phyloP scores from a whole-genome alignment of 2,113 vertebrate species.

The Bucco capensis region DNA sequence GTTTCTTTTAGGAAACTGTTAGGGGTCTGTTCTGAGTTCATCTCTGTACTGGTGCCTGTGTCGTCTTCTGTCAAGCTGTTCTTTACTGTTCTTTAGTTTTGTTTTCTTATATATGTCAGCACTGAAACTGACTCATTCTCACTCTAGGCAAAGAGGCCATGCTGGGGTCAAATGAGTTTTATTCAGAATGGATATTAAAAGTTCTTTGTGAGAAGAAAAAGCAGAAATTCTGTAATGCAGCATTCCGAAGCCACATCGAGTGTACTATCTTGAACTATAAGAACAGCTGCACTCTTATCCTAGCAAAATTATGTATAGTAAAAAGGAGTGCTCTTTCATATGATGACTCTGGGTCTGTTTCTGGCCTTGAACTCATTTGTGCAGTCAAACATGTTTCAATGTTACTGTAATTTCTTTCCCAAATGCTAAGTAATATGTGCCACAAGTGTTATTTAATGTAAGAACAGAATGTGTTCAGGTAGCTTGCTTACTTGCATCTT shows the following conservation, averaged over 20 bases:
- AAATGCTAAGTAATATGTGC: background rate
- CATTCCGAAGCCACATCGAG: background rate
- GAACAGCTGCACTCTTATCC: background rate
- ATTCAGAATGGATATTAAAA: background rate
- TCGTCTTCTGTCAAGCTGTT: background rate
- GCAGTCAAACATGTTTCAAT: background rate
- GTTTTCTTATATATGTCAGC: background rate
- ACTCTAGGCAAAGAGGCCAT: background rate
- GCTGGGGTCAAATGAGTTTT: background rate
- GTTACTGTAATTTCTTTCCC: background rate
- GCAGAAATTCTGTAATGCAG: background rate
- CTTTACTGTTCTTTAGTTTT: background rate
- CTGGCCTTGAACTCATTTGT: background rate
- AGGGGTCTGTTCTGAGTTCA: background rate
- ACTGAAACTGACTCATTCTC: background rate
- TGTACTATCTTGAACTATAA: background rate
- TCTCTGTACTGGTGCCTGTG: background rate
- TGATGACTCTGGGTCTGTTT: background rate
- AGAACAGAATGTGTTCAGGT: background rate
- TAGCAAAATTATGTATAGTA: background rate
- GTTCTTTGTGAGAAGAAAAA: background rate
- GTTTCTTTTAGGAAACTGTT: background rate
- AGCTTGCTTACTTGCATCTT: conserved; percentile 46
- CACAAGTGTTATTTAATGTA: background rate
- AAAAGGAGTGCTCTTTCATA: background rate